Evolutionary conservation across 1,140 invertebrate genomes (phyloP).

Genomic region (Drosophila pseudoananassae): DNA sequence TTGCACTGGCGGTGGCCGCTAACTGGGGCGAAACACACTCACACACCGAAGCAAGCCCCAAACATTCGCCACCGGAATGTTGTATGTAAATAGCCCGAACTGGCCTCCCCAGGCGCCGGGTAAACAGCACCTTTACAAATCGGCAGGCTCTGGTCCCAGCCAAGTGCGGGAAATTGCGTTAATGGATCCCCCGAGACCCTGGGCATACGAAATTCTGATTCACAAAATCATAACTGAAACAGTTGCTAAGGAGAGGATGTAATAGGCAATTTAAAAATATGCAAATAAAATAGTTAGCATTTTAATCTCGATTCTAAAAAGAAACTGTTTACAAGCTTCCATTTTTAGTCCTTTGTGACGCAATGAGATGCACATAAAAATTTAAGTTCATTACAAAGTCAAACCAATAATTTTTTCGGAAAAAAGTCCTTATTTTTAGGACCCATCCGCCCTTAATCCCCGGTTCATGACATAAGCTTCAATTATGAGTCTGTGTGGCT

Average conservation of each 20-base stretch:
- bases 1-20: conserved; percentile 64
- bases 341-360: neutral
- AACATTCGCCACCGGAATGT: conserved; percentile 34
- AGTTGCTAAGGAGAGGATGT: conserved; percentile 8
- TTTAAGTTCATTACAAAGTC: conserved; percentile 53
- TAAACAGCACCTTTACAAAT: conserved; percentile 54
- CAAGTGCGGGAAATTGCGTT: conserved; percentile 44
- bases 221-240: conserved; percentile 34
- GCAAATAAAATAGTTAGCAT: no score
- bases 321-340: no score
- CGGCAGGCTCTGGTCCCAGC: conserved; percentile 5
- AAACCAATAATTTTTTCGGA: conserved; percentile 15
- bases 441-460: neutral
- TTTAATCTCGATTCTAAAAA: no score
- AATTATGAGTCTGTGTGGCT: conserved; percentile 31
- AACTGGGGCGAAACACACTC: conserved; percentile 62
- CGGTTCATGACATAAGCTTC: conserved; percentile 41
- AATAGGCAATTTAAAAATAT: no score
- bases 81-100: conserved; percentile 28
- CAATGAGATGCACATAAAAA: conserved; percentile 54
- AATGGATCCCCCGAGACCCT: conserved; percentile 28
- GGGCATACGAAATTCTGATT: conserved; percentile 18
- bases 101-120: conserved; percentile 5
- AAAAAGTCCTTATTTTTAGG: neutral
- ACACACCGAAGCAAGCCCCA: conserved; percentile 17